Evolutionary conservation across 1,140 invertebrate genomes (phyloP).

Genomic region (Eupristina koningsbergeri): DNA sequence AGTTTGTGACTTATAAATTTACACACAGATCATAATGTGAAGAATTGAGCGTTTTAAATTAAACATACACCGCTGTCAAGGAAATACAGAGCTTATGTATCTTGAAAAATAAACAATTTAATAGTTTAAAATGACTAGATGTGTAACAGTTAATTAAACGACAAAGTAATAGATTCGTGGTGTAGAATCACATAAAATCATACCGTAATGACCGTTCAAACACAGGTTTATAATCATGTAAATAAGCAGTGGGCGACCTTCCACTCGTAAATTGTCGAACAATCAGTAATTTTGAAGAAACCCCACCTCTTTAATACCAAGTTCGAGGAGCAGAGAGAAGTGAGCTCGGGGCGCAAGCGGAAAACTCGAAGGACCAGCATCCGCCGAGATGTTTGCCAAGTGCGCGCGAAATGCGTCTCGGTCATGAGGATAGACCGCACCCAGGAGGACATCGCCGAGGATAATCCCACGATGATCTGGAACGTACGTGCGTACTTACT

Average conservation of each 20-base stretch:
- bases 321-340: not conserved
- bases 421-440: slow-evolving; percentile 57
- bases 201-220: not conserved
- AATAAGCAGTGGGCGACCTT: not conserved
- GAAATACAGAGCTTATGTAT: no score
- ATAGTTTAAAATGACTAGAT: no score
- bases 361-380: not conserved
- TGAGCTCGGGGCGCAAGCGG: not conserved
- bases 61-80: no score
- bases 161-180: no score
- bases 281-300: not conserved
- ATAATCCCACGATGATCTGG: slow-evolving; percentile 71
- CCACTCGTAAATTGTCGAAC: not conserved
- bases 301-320: no score
- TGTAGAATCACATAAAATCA: no score
- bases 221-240: not conserved
- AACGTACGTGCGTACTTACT: slow-evolving; percentile 58
- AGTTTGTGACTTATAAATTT: no score
- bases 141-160: no score
- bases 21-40: no score
- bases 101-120: no score
- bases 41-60: no score
- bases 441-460: slow-evolving; percentile 56
- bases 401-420: not conserved
- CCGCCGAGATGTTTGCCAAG: not conserved